Conservation (phyloP, 1,140 invertebrate species). For the Drosophila willistoni region DNA sequence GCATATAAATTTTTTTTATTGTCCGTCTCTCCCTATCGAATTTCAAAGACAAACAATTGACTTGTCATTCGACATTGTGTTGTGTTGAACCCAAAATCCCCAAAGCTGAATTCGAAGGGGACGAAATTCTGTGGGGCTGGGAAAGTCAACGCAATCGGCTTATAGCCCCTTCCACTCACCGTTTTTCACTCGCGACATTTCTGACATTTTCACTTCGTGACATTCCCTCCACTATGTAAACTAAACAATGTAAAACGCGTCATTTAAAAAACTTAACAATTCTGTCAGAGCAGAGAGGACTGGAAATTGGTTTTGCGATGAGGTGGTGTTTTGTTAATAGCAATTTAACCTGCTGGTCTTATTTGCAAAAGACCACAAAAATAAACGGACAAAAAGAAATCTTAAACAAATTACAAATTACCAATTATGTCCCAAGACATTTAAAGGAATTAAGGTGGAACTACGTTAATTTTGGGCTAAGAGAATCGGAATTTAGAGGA, state of each 20-base stretch:
- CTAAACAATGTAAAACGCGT: too few relatives aligned
- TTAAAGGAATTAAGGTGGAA: too few relatives aligned
- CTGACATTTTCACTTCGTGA: too few relatives aligned
- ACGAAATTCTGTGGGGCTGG: constrained; percentile 16
- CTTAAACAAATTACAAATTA: too few relatives aligned
- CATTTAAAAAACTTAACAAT: too few relatives aligned
- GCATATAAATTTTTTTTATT: constrained; percentile 25
- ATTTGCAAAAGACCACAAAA: background rate
- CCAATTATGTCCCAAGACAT: too few relatives aligned
- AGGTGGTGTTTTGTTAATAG: background rate
- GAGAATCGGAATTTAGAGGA: too few relatives aligned
- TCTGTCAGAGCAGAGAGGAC: too few relatives aligned
- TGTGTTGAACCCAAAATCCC: constrained; percentile 40
- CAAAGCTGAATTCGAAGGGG: constrained; percentile 36
- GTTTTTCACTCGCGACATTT: constrained; percentile 48
- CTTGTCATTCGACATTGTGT: constrained; percentile 76
- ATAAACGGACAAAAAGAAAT: background rate
- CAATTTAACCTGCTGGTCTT: constrained; percentile 1
- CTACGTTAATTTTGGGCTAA: too few relatives aligned
- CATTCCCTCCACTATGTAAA: too few relatives aligned
- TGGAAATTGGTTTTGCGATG: too few relatives aligned
- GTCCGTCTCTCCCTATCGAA: constrained; percentile 26
- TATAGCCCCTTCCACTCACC: constrained; percentile 55
- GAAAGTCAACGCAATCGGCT: constrained; percentile 80
- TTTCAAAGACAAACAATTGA: constrained; percentile 70